Evolutionary conservation across 2,113 vertebrate species (phyloP).

Genomic region (Rhinopithecus roxellana): DNA sequence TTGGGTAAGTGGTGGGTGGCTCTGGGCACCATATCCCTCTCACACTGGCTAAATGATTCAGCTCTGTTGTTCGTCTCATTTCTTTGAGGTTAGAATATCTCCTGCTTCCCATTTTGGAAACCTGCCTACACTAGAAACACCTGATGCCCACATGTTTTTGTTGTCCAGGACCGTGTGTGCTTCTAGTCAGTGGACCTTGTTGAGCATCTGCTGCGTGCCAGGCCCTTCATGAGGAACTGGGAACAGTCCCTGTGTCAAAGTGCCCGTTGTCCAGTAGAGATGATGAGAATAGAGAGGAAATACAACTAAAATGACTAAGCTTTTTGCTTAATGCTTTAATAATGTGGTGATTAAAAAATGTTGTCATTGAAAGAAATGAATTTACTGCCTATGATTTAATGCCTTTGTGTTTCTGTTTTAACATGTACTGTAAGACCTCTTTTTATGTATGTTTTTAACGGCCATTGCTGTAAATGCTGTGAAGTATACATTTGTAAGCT

Average conservation of each 20-base stretch:
- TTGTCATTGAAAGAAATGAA: slow-evolving; percentile 29
- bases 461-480: not conserved
- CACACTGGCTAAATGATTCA: not conserved
- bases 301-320: slow-evolving; percentile 49
- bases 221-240: not conserved
- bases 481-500: not conserved
- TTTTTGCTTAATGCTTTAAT: not conserved
- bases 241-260: rapidly evolving
- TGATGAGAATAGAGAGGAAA: not conserved
- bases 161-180: slow-evolving; percentile 30
- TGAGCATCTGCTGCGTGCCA: not conserved
- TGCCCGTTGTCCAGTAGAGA: not conserved
- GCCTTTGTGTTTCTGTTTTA: not conserved
- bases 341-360: not conserved
- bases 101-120: not conserved
- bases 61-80: not conserved
- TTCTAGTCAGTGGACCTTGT: not conserved
- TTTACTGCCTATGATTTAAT: not conserved
- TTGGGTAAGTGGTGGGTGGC: not conserved
- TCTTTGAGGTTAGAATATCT: not conserved
- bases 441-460: not conserved
- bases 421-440: not conserved
- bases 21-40: not conserved
- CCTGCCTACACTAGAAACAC: rapidly evolving
- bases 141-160: not conserved